phyloP scores from a whole-genome alignment of 2,888 invertebrate genomes.

The Aphidoletes aphidimyza region DNA sequence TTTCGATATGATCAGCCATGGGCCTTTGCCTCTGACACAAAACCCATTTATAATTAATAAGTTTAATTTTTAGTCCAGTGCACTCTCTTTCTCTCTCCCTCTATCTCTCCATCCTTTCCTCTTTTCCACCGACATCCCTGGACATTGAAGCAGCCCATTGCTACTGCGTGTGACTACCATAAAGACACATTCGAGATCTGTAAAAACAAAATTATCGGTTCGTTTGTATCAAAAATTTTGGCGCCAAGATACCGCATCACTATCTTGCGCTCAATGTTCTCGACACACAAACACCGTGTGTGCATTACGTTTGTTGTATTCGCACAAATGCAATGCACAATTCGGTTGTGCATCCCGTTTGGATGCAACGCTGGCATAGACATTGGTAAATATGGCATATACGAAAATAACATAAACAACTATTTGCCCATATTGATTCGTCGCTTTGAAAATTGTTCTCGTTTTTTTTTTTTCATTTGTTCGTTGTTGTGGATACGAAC shows the following conservation, averaged over 20 bases:
- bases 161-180: not conserved
- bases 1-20: not conserved
- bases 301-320: not conserved
- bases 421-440: slow-evolving; percentile 51
- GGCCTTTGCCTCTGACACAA: not conserved
- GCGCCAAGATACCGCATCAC: slow-evolving; percentile 54
- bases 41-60: slow-evolving; percentile 24
- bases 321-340: not conserved
- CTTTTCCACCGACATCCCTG: not conserved
- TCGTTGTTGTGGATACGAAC: not conserved
- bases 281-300: not conserved
- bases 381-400: slow-evolving; percentile 48
- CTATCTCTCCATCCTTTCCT: not conserved
- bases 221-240: slow-evolving; percentile 47
- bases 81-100: not conserved
- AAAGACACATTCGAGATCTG: not conserved
- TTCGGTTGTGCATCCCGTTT: not conserved
- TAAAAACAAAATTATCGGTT: slow-evolving; percentile 50
- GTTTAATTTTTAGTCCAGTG: not conserved
- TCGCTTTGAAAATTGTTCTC: not conserved
- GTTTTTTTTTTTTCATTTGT: not conserved
- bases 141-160: not conserved
- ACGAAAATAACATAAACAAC: not conserved
- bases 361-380: not conserved
- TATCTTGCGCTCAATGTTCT: not conserved